These are phyloP conservation scores for Ganaspis brasiliensis DNA, from an alignment of 2,888 invertebrate species.

Conservation along the genomic window DNA sequence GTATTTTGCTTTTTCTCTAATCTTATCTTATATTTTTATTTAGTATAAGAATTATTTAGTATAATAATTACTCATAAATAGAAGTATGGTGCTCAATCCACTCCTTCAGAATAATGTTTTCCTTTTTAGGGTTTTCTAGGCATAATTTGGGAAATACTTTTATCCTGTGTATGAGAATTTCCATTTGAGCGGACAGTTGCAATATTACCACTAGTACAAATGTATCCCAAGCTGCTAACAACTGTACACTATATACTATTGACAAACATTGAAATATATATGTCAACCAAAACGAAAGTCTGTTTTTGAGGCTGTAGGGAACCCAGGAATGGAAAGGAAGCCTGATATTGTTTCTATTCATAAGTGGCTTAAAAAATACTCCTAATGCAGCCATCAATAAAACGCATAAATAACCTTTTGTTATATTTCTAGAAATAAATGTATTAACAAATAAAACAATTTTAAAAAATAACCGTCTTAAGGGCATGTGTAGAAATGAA, in stretches of 20 bases:
- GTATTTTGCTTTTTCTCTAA: no score
- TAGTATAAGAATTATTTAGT: no score
- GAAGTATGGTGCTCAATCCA: neutral
- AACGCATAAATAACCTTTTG: no score
- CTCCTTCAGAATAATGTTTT: neutral
- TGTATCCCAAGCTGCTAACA: constrained; percentile 60
- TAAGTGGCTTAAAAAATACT: no score
- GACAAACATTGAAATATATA: constrained; percentile 60
- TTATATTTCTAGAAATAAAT: no score
- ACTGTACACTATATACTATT: constrained; percentile 48
- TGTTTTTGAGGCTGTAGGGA: constrained; percentile 55
- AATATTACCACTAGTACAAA: constrained; percentile 61
- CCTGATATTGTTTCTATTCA: no score
- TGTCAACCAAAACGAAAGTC: constrained; percentile 53
- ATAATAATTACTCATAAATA: neutral
- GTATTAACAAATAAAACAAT: no score
- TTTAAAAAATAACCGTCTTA: no score
- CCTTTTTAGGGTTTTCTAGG: neutral
- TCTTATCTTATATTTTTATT: no score
- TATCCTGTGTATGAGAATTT: constrained; percentile 58
- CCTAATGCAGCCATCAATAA: no score
- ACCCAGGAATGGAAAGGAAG: constrained; percentile 62
- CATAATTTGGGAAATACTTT: constrained; percentile 14
- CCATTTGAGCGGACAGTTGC: constrained; percentile 58
- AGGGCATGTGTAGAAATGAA: no score